Percentiles rank a stretch among this genome's conserved stretches.
Conservation (phyloP, 2,888 invertebrate species). For the Nezara viridula region DNA sequence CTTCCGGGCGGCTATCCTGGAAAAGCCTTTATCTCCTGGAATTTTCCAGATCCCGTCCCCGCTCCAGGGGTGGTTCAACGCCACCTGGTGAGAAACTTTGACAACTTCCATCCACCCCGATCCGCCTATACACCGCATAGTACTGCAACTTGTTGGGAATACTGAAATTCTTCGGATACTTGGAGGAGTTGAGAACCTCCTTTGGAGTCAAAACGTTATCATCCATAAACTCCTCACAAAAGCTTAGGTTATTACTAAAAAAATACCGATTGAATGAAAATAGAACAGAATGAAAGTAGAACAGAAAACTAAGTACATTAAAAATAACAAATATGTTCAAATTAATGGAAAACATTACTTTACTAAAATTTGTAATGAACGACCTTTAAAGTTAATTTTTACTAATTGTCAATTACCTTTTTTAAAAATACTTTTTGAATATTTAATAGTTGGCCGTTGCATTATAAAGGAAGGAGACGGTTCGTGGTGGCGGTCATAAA, state of each 20-base stretch:
- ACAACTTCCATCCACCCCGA: background rate
- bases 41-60: background rate
- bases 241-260: background rate
- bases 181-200: background rate
- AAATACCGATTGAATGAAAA: background rate
- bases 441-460: too few species aligned
- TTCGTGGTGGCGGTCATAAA: too few species aligned
- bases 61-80: background rate
- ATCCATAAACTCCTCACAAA: background rate
- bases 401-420: too few species aligned
- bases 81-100: constrained; percentile 2
- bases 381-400: too few species aligned
- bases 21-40: background rate
- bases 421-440: too few species aligned
- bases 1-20: constrained; percentile 20
- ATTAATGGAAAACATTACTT: too few species aligned
- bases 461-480: too few species aligned
- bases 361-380: too few species aligned
- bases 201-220: background rate
- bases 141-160: background rate
- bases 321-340: too few species aligned
- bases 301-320: too few species aligned
- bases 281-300: too few species aligned
- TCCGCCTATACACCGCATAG: background rate
- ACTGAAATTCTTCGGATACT: background rate